Evolutionary conservation across 2,888 invertebrate species (phyloP).

Genomic region (Apodemia mormo): DNA sequence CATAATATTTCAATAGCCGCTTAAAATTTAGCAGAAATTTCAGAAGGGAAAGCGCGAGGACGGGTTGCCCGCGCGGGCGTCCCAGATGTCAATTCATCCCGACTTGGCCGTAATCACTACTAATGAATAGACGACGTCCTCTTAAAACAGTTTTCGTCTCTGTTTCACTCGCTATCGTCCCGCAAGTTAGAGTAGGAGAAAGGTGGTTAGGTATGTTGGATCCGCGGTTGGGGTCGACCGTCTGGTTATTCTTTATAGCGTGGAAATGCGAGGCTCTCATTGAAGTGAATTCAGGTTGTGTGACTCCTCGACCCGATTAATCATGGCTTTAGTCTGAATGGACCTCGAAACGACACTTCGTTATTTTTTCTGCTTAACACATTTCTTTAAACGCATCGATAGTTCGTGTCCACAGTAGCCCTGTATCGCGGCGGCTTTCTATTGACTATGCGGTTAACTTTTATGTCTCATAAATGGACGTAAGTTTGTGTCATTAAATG

Average conservation of each 20-base stretch:
- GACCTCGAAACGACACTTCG: constrained; percentile 42
- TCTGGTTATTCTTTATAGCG: constrained; percentile 77
- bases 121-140: constrained; percentile 74
- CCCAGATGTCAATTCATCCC: constrained; percentile 79
- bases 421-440: constrained; percentile 13
- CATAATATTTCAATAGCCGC: constrained; percentile 53
- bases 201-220: constrained; percentile 52
- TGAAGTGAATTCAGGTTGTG: constrained; percentile 72
- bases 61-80: constrained; percentile 59
- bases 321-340: constrained; percentile 59
- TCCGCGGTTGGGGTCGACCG: constrained; percentile 58
- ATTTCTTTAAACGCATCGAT: constrained; percentile 27
- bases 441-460: constrained; percentile 19
- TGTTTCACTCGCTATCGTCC: constrained; percentile 46
- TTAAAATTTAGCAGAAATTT: constrained; percentile 72
- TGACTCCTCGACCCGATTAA: constrained; percentile 73
- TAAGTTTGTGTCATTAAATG: no score
- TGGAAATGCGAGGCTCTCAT: constrained; percentile 75
- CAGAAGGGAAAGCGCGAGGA: constrained; percentile 67
- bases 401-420: constrained; percentile 26
- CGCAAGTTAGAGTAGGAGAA: constrained; percentile 58
- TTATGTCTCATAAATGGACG: background rate
- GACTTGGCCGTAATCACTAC: constrained; percentile 65
- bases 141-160: constrained; percentile 60
- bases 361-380: constrained; percentile 32